These are phyloP conservation scores for Drosophila cracens DNA, from an alignment of 2,888 invertebrate genomes.

Conservation along the genomic window DNA sequence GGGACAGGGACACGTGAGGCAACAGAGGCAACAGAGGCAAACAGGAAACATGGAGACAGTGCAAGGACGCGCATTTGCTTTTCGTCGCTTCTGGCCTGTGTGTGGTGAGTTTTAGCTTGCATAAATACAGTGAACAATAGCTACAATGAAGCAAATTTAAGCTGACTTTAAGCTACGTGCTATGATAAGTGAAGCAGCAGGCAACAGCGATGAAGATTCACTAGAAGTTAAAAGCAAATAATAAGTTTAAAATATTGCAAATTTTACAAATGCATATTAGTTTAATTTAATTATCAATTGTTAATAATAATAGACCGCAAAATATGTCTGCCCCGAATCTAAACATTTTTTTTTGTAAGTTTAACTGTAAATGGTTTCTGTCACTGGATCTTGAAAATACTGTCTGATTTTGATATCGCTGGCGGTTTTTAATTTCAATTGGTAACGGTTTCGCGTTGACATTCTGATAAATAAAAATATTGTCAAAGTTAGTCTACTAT, in stretches of 20 bases:
- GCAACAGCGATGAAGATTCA: neutral
- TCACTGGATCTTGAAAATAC: too few relatives aligned
- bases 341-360: neutral
- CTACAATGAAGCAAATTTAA: slow-evolving; percentile 1
- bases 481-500: neutral
- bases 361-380: neutral
- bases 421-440: neutral
- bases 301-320: neutral
- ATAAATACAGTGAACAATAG: slow-evolving; percentile 41
- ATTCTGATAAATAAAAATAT: neutral
- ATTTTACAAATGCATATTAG: neutral
- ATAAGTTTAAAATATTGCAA: neutral
- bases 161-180: neutral
- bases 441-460: neutral
- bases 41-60: slow-evolving; percentile 38
- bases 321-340: neutral
- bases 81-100: slow-evolving; percentile 33
- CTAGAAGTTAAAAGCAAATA: neutral
- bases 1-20: neutral
- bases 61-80: slow-evolving; percentile 46
- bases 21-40: neutral
- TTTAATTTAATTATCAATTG: neutral
- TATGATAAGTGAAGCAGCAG: neutral
- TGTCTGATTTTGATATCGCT: neutral
- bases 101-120: slow-evolving; percentile 68